Conservation (phyloP, 2,888 invertebrate genomes). For the Helobdella robusta region DNA sequence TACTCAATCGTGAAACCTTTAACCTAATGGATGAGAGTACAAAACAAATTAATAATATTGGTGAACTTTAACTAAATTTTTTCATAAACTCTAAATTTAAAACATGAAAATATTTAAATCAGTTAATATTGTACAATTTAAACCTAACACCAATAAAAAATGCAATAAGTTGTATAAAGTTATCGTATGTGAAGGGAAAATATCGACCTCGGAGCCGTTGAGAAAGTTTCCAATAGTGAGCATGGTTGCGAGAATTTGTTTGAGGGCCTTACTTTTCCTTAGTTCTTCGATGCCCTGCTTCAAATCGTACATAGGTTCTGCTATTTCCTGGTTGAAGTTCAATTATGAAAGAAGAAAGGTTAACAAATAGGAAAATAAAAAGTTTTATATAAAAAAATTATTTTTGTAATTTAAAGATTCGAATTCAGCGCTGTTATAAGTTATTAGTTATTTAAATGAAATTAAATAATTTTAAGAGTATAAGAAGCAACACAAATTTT, state of each 20-base stretch:
- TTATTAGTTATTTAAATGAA: background rate
- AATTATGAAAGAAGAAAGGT: background rate
- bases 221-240: conserved; percentile 91
- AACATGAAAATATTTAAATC: too few relatives aligned
- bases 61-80: too few relatives aligned
- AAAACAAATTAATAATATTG: too few relatives aligned
- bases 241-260: conserved; percentile 81
- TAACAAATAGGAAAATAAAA: background rate
- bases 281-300: conserved; percentile 90
- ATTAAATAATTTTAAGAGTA: background rate
- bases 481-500: background rate
- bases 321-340: conserved; percentile 67
- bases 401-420: background rate
- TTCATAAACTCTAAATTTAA: too few relatives aligned
- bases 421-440: too few relatives aligned
- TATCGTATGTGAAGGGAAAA: too few relatives aligned
- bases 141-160: too few relatives aligned
- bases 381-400: background rate
- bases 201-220: conserved; percentile 65
- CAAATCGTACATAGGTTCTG: conserved; percentile 94
- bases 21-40: conserved; percentile 15
- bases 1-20: conserved; percentile 97
- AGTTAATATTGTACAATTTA: too few relatives aligned
- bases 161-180: too few relatives aligned
- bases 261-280: conserved; percentile 83